Evolutionary conservation across 2,888 invertebrate species (phyloP).

Genomic region (Agrochola circellaris): DNA sequence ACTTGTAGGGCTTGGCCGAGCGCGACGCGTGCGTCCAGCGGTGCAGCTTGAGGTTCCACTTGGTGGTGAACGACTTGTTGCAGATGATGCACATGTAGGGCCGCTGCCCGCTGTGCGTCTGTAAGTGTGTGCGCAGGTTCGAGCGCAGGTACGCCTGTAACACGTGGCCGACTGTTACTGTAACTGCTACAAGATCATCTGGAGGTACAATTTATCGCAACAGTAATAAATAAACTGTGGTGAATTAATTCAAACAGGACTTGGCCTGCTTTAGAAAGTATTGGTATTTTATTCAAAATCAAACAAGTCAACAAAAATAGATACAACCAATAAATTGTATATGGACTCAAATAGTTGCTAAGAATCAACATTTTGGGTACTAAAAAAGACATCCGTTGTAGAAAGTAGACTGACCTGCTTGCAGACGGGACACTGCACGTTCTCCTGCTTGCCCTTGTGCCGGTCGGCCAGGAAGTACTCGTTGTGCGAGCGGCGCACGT

Average conservation of each 20-base stretch:
- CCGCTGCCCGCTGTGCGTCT: constrained; percentile 94
- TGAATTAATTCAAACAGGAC: not conserved
- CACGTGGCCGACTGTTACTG: not conserved
- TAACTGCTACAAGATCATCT: not conserved
- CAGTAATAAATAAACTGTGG: not conserved
- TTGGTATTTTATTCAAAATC: not conserved
- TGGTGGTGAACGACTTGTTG: constrained; percentile 96
- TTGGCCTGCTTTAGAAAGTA: not conserved
- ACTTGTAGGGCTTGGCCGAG: constrained; percentile 96
- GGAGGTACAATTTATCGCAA: not conserved
- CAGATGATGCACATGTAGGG: constrained; percentile 96
- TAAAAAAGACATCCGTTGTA: not conserved
- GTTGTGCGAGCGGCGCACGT: constrained; percentile 95
- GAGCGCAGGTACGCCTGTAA: constrained; percentile 93
- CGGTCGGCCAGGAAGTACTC: constrained; percentile 93
- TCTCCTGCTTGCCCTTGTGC: constrained; percentile 92
- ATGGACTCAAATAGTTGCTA: not conserved
- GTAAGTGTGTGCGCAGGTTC: constrained; percentile 95
- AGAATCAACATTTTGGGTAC: not conserved
- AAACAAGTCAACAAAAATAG: not conserved
- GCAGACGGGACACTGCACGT: constrained; percentile 95
- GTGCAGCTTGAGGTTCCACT: constrained; percentile 97
- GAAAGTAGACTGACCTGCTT: constrained; percentile 83
- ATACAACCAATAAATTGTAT: too few relatives aligned
- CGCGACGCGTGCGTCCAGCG: constrained; percentile 97